A percentile compares a stretch with the other conserved stretches of the same genome.
Conservation (phyloP, 2,888 invertebrate species). For the Rhaphigaster nebulosa region DNA sequence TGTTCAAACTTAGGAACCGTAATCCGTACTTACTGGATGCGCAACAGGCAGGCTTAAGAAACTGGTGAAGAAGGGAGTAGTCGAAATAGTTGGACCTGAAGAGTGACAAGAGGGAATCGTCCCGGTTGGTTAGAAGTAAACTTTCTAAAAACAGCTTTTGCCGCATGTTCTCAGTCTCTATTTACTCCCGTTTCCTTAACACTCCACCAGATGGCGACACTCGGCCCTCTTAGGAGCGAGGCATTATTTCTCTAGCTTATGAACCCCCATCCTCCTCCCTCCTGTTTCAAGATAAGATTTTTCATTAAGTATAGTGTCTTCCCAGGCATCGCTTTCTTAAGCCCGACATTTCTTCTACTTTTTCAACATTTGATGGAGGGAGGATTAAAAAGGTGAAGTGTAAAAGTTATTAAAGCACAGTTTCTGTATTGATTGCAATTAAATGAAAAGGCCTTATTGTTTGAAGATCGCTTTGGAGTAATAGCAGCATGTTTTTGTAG, state of each 20-base stretch:
- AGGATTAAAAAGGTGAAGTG: neutral
- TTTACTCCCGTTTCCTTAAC: too few species aligned
- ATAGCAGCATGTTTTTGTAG: too few species aligned
- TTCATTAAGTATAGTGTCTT: slow-evolving; percentile 23
- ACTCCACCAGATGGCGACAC: too few species aligned
- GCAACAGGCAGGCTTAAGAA: too few species aligned
- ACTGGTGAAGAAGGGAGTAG: too few species aligned
- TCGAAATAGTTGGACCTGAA: too few species aligned
- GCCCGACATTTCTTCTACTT: neutral
- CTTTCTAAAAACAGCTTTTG: too few species aligned
- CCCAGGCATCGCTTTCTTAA: neutral
- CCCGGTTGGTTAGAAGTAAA: too few species aligned
- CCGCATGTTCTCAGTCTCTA: too few species aligned
- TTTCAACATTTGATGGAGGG: neutral
- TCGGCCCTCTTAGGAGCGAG: neutral
- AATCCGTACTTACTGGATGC: too few species aligned
- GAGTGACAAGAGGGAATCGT: too few species aligned
- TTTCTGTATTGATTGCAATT: neutral
- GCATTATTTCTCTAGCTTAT: neutral
- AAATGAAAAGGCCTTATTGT: neutral
- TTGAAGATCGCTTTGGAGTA: neutral
- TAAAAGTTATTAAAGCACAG: neutral
- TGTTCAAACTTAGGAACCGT: too few species aligned
- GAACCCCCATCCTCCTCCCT: neutral
- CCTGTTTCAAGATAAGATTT: neutral